Conservation (phyloP, 2,113 vertebrate species). For the Petaurus breviceps region DNA sequence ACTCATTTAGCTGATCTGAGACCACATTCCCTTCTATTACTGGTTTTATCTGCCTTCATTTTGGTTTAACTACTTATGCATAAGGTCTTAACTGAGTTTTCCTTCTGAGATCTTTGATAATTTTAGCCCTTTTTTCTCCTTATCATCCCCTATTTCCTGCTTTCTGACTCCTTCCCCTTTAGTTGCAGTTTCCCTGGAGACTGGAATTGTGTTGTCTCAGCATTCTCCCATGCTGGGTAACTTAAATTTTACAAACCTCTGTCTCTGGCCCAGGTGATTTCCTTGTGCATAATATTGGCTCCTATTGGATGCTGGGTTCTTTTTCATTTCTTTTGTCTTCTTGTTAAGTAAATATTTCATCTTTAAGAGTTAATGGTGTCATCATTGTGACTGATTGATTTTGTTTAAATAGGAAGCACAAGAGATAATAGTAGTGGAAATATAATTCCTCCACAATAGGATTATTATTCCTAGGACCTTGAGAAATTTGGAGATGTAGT, state of each 20-base stretch:
- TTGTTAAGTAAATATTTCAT: neutral
- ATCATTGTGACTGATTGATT: too few species aligned
- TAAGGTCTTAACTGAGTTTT: neutral
- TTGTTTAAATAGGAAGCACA: too few species aligned
- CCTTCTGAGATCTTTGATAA: neutral
- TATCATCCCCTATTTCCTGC: neutral
- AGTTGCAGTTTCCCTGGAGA: neutral
- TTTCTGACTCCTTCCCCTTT: neutral
- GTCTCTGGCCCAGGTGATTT: neutral
- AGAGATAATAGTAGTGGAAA: too few species aligned
- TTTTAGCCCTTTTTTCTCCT: neutral
- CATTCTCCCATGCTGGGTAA: neutral
- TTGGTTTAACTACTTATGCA: neutral
- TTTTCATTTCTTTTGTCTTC: neutral
- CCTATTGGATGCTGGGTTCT: neutral
- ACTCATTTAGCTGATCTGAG: neutral
- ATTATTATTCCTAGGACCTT: too few species aligned
- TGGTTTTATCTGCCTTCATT: neutral
- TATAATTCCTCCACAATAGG: too few species aligned
- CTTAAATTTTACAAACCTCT: neutral
- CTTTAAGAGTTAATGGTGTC: too few species aligned
- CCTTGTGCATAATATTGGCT: neutral
- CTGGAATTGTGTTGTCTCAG: neutral
- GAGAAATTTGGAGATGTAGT: too few species aligned
- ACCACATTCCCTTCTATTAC: neutral